These are phyloP conservation scores for Microcebus murinus DNA, from an alignment of 2,113 vertebrate species.

Conservation along the genomic window DNA sequence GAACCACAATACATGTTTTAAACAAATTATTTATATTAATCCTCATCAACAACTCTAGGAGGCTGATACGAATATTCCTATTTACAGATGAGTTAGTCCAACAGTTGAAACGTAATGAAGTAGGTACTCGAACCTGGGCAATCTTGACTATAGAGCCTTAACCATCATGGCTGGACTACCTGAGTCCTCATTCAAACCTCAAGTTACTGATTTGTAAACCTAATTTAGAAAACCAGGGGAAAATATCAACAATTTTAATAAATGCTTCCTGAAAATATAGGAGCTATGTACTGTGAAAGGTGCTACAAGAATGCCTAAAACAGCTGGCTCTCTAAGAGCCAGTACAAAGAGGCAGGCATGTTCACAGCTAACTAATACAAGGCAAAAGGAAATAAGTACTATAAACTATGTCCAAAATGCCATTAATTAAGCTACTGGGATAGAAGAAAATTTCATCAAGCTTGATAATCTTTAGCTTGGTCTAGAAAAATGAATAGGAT, in stretches of 20 bases:
- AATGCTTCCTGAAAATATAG: background rate
- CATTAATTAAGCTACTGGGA: background rate
- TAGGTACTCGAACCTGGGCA: slow-evolving; percentile 32
- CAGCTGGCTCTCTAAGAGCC: background rate
- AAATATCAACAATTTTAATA: background rate
- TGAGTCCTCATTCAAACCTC: slow-evolving; percentile 44
- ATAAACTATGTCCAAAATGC: background rate
- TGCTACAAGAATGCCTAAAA: background rate
- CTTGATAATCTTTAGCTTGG: slow-evolving; percentile 41
- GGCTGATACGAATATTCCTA: background rate
- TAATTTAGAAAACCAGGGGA: slow-evolving; percentile 12
- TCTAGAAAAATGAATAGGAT: slow-evolving; percentile 23
- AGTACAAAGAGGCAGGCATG: background rate
- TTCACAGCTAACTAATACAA: slow-evolving; percentile 23
- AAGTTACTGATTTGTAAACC: slow-evolving; percentile 32
- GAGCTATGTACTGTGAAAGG: background rate
- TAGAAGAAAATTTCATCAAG: slow-evolving; percentile 33
- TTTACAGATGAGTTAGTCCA: slow-evolving; percentile 22
- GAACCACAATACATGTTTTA: slow-evolving; percentile 24
- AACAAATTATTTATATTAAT: background rate
- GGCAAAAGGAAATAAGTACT: slow-evolving; percentile 31
- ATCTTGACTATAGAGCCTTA: slow-evolving; percentile 10
- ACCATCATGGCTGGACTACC: background rate
- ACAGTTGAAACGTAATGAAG: slow-evolving; percentile 41
- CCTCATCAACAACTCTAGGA: slow-evolving; percentile 35